Conservation (phyloP, 1,140 invertebrate genomes). For the Halyomorpha halys region DNA sequence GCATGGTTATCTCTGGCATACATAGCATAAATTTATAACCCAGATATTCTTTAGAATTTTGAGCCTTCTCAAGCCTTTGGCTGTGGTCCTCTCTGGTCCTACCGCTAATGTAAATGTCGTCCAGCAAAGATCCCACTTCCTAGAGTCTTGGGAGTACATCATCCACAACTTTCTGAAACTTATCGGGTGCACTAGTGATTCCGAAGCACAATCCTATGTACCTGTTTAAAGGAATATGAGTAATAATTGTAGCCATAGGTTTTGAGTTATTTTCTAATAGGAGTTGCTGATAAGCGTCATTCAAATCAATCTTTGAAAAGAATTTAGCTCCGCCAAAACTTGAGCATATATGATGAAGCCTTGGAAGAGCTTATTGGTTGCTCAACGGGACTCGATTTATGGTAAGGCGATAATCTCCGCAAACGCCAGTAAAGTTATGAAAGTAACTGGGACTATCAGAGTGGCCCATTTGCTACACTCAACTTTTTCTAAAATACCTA, state of each 20-base stretch:
- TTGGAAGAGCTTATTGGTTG: neutral
- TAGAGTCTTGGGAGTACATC: neutral
- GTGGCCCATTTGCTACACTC: too few relatives aligned
- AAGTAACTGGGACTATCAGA: too few relatives aligned
- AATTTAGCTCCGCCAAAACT: neutral
- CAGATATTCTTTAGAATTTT: too few relatives aligned
- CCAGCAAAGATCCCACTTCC: constrained; percentile 17
- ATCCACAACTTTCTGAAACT: constrained; percentile 17
- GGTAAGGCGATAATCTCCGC: too few relatives aligned
- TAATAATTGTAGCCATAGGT: neutral
- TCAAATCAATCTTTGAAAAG: constrained; percentile 17
- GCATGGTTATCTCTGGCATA: too few relatives aligned
- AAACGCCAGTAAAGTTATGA: too few relatives aligned
- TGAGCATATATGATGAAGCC: constrained; percentile 8
- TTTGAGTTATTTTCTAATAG: neutral
- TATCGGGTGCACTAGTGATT: neutral
- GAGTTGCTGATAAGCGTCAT: constrained; percentile 10
- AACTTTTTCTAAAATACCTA: too few relatives aligned
- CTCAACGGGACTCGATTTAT: too few relatives aligned
- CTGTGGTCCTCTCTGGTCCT: constrained; percentile 8
- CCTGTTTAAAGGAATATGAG: constrained; percentile 6
- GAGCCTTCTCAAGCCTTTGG: neutral
- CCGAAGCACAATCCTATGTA: constrained; percentile 16
- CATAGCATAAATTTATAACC: too few relatives aligned
- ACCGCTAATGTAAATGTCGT: constrained; percentile 20